Base-by-base conservation (phyloP, 2,888 invertebrate species). In the Nebria brevicollis region DNA sequence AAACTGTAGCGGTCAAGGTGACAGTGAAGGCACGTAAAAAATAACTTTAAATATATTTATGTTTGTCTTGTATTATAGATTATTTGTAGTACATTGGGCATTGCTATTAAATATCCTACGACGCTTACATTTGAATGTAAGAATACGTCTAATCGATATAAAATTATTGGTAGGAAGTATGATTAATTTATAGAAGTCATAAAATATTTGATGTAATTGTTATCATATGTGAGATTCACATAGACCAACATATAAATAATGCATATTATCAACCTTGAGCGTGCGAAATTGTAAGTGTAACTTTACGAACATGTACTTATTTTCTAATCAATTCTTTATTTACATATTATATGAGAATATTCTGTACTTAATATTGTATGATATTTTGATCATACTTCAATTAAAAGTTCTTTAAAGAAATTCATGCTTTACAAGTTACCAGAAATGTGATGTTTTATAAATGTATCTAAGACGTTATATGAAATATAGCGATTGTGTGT, bases 121-220 rank as follows among this genome's bases (percentile, higher is more conserved):
- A 34, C 34, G 5, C 34, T 34, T 34, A 34, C 34, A 34, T 34
- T 20, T 34, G 5, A 0, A 34, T 34, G 34, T 34, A 34, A 34
- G 34, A 34, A 34, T n/a, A 41, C 20, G 20, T 20, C 20, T 20
- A 75, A 75, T 75, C 42, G 43, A 76, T 68, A 66, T 66, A 66
- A 68, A 76, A 76, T 68, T 76, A 66, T 65, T 34, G 25, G 75
- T 43, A 54, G 20, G n/a, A 25, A 75, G 42, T 75, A 76, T 42
- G 34, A 15, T 34, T 65, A 34, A 34, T 34, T 34, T 34, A 34
- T 34, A 34, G 34, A 4, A 41, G 64, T 75, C 80, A 80, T 80
- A 75, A 80, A 80, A 75, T 80, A 80, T 80, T 80, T 75, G 70
- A 64, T 72, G 72, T 80, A 75, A 80, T 75, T 80, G 75, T 80